phyloP scores from a whole-genome alignment of 2,797 vertebrate genomes.

The Semotilus atromaculatus region DNA sequence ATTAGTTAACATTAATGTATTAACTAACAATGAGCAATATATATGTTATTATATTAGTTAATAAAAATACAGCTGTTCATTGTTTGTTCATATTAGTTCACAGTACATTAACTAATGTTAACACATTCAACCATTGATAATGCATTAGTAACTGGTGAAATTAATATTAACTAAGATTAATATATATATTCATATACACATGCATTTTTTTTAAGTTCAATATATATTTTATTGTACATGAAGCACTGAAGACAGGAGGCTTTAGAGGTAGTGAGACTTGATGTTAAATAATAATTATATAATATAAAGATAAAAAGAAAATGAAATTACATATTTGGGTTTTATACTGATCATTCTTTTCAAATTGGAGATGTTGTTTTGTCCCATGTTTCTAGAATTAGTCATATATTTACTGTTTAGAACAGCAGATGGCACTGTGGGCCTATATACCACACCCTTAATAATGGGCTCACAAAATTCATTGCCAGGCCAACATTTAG shows the following conservation, averaged over 20 bases:
- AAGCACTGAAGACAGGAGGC: not conserved
- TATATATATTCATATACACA: rapidly evolving
- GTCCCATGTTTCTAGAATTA: not conserved
- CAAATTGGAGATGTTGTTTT: not conserved
- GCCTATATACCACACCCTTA: conserved; percentile 4
- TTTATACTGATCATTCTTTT: not conserved
- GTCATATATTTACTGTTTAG: not conserved
- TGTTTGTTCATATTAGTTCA: too few species aligned
- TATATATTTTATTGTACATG: not conserved
- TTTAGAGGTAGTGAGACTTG: not conserved
- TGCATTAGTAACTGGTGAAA: too few species aligned
- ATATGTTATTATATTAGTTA: too few species aligned
- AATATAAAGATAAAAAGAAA: not conserved
- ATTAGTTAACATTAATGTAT: too few species aligned
- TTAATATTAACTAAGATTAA: too few species aligned
- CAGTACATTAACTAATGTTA: too few species aligned
- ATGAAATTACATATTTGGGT: not conserved
- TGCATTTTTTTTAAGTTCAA: not conserved
- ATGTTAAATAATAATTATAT: not conserved
- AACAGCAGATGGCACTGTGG: conserved; percentile 62
- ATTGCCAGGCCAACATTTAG: not conserved
- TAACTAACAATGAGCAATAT: too few species aligned
- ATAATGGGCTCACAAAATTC: not conserved
- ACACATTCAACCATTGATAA: too few species aligned
- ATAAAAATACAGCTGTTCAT: too few species aligned